Percentiles rank a stretch among this genome's conserved stretches.
Evolutionary conservation across 2,888 invertebrate genomes (phyloP).

Genomic region (Eledone cirrhosa): DNA sequence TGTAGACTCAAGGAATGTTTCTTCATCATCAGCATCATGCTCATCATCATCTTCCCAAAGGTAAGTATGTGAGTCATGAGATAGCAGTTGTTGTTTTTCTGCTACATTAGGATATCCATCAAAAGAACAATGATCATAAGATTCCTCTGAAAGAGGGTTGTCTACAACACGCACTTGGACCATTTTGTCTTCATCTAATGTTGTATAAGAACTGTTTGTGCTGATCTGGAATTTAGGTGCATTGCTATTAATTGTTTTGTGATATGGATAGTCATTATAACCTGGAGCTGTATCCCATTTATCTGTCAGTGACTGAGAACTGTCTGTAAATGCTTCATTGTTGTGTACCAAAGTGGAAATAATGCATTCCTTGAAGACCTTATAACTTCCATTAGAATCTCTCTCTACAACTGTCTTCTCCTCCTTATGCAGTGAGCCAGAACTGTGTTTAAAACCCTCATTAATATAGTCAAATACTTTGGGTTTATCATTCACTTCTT

Average conservation of each 20-base stretch:
- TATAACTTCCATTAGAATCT: not conserved
- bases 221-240: conserved; percentile 14
- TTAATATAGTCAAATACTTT: not conserved
- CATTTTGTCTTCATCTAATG: conserved; percentile 7
- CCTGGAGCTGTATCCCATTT: not conserved
- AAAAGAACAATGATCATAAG: not conserved
- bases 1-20: not conserved
- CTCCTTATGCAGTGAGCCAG: not conserved
- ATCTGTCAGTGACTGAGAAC: not conserved
- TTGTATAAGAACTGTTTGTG: not conserved
- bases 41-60: not conserved
- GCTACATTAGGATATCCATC: no score
- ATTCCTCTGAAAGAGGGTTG: not conserved
- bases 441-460: not conserved
- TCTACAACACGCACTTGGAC: not conserved
- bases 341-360: conserved; percentile 14
- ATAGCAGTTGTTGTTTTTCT: not conserved
- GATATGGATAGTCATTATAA: not conserved
- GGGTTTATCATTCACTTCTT: not conserved
- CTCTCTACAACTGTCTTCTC: not conserved
- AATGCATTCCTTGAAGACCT: conserved; percentile 5
- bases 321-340: conserved; percentile 16
- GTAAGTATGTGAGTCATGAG: not conserved
- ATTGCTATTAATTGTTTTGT: not conserved
- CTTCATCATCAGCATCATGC: conserved; percentile 7